Base-by-base conservation (phyloP, 1,140 invertebrate genomes). In the Bradysia coprophila region DNA sequence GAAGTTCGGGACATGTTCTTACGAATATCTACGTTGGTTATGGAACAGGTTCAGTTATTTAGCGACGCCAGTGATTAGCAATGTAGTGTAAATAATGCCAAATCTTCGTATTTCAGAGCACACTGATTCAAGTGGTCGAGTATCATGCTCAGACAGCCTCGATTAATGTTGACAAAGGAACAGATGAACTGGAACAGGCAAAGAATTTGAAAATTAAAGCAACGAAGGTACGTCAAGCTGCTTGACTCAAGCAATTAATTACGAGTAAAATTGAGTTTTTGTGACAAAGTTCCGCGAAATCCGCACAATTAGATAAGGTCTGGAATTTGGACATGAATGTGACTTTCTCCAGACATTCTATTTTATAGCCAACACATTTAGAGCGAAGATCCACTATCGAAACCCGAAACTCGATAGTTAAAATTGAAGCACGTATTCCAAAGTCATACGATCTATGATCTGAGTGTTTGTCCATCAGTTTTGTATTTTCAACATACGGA, bases 1-100 rank as follows among this genome's bases (percentile, higher is more conserved):
- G 57, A 60, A 49, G 57, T 60, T 0, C 57, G 60, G 38, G 55
- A 56, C 2, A 46, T 60, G 15, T 60, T 60, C 33, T 46, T 60
- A 47, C 49, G 55, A 23, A 57, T 60, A 31, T 57, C 60, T 43
- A 58, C 52, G 1, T 41, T 60, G n/a, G 57, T 60, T 16, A 46
- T 57, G 33, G 55, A 59, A 42, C 57, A 60, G 43, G 48, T 49
- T n/a, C 13, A 34, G 18, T 34, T 34, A 5, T 5, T 34, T n/a
- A n/a, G n/a, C n/a, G n/a, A n/a, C n/a, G n/a, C n/a, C n/a, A n/a
- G n/a, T n/a, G n/a, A n/a, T n/a, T n/a, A n/a, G n/a, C n/a, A n/a
- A n/a, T n/a, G n/a, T n/a, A n/a, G n/a, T n/a, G n/a, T n/a, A n/a
- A 39, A 10, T 6, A 20, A 39, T 23, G 38, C 4, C 13, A 21